A percentile compares a stretch with the other conserved stretches of the same genome.
These are phyloP conservation scores for Cephus spinipes DNA, from an alignment of 2,888 invertebrate genomes.

Conservation along the genomic window DNA sequence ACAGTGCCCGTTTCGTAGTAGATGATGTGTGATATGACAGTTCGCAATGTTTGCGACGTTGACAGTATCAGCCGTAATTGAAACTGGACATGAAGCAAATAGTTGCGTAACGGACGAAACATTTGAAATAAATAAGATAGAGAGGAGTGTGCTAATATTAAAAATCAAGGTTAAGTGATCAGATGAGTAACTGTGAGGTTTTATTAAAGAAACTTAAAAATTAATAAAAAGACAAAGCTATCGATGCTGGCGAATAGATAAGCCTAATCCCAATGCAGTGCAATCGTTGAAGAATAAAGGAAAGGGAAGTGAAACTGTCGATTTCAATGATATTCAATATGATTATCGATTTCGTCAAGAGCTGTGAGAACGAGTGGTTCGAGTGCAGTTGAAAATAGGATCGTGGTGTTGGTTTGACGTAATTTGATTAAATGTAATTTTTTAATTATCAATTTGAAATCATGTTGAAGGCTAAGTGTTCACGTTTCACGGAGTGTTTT, in stretches of 20 bases:
- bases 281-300: neutral
- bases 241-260: neutral
- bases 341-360: neutral
- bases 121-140: neutral
- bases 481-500: slow-evolving; percentile 45
- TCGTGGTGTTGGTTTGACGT: neutral
- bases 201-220: neutral
- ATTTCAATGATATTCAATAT: neutral
- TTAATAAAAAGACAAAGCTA: neutral
- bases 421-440: neutral
- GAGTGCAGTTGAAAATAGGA: neutral
- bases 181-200: neutral
- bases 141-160: neutral
- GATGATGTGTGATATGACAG: neutral
- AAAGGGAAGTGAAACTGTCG: neutral
- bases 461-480: slow-evolving; percentile 37
- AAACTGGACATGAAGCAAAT: neutral
- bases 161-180: too few species aligned
- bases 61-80: neutral
- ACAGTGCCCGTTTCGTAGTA: neutral
- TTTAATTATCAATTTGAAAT: neutral
- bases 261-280: neutral
- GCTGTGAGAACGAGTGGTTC: neutral
- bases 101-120: neutral
- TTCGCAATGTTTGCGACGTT: neutral